Evolutionary conservation across 2,888 invertebrate genomes (phyloP), one percentile per base, ranked within the genome.

Genomic region (Drosophila bunnanda): DNA sequence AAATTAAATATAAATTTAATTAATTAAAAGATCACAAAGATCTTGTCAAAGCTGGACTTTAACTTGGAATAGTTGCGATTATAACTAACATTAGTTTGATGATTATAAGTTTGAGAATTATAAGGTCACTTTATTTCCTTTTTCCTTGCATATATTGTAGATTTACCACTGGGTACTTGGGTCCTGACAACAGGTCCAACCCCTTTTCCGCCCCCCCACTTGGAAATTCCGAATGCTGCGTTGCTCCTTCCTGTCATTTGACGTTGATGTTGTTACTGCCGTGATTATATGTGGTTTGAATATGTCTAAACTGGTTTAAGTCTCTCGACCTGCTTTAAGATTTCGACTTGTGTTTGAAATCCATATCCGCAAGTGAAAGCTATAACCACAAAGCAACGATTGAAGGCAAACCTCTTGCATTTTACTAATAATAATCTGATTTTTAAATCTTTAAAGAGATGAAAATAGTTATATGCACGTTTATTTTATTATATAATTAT

Each of bases 241-340:
- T 34, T 32, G 17, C 36, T 61, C 41, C 62, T 64, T 64, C 64
- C 64, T 62, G 64, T 62, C 41, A 62, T 62, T 62, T 20, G 64
- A 61, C 28, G 30, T 66, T 17, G 32, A 32, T 50, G 46, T 46
- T 46, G 28, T 32, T 32, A 36, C 30, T 44, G 36, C n/a, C 30
- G 28, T 46, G 36, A 61, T 62, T 62, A 61, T 22, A 44, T 44
- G n/a, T 22, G 52, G 20, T 17, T 30, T 65, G 65, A 65, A 53
- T 65, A 30, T 30, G 20, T 52, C 50, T 25, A 69, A 69, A 69
- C 70, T 70, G 70, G 69, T 69, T 70, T 55, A 30, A 32, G 56
- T 52, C 65, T 52, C 8, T 32, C 66, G 65, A 53, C 28, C 44
- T 52, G 65, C 52, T 65, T 65, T 22, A 44, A 44, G 43, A 53